Base-by-base conservation (phyloP, 2,797 vertebrate species). In the Helostoma temminkii region DNA sequence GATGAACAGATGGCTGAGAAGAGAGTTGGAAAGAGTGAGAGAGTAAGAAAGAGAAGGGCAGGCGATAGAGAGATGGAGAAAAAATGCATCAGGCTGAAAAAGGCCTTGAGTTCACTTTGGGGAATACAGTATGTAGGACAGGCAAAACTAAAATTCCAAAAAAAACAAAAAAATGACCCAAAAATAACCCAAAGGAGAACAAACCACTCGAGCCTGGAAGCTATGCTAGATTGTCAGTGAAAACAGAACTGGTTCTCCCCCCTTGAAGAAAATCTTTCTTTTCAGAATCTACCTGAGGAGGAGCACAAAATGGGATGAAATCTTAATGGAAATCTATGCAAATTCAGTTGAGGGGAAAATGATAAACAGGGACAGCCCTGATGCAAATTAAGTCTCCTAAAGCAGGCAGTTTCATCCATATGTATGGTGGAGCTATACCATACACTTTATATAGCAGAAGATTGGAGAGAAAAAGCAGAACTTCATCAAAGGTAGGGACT, bases 11-110 rank as follows among this genome's bases (percentile, higher is more conserved):
- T 90, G 90, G 88, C 80, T 64, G 83, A 69, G 80, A 64, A 77
- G 39, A 70, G 72, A 83, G 66, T 59, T 25, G 37, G 62, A 67
- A 37, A 53, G 67, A 79, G 65, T 2, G 55, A 77, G 58, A 63
- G 43, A 78, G 56, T 47, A 54, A 61, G 58, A 36, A 65, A 42
- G 19, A 32, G 26, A 69, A 26, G 26, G 57, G 48, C 32, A 39
- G n/a, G 21, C 30, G 61, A 22, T 30, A 57, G 41, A 58, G 56
- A 49, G 70, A 52, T 48, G 26, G 57, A 66, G 66, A 63, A 41
- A 82, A 89, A 93, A 91, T 91, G 87, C 90, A 91, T 93, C 86
- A 91, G 86, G 73, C 81, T 84, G 84, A 84, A 85, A 91, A 92
- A 90, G 81, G 86, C 86, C 86, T 84, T 52, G 7, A 78, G 87